Percentiles rank a stretch among this genome's conserved stretches.
These are phyloP conservation scores for Rhinopomastus cyanomelas DNA, from an alignment of 2,113 vertebrate genomes.

Conservation along the genomic window DNA sequence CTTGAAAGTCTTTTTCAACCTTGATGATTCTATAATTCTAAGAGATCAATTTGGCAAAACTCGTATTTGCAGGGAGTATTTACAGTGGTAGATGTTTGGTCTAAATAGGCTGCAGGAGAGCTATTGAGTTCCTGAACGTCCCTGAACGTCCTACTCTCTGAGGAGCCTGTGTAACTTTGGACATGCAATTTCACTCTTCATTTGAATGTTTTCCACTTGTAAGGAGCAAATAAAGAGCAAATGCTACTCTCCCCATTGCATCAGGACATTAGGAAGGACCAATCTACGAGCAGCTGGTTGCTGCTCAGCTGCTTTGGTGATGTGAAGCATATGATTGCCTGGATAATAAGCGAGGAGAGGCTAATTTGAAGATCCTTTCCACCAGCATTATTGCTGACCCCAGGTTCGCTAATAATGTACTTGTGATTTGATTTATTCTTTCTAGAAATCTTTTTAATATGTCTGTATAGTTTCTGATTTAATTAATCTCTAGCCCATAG, in stretches of 20 bases:
- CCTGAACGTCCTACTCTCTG: neutral
- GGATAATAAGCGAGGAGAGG: neutral
- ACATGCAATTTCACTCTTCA: neutral
- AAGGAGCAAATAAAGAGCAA: neutral
- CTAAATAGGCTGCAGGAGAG: neutral
- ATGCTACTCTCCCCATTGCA: accelerated
- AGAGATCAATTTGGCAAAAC: neutral
- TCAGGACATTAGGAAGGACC: neutral
- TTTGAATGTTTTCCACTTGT: neutral
- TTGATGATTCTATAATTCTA: too few species aligned
- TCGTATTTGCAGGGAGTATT: neutral
- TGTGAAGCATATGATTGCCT: neutral
- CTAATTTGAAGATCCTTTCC: neutral
- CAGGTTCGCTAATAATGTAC: neutral
- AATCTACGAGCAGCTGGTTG: neutral
- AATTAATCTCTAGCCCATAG: neutral
- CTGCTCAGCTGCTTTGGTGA: neutral
- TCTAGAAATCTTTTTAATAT: slow-evolving; percentile 1
- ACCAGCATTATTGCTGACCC: neutral
- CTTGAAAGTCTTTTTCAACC: too few species aligned
- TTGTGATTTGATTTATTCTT: slow-evolving; percentile 33
- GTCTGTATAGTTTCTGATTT: slow-evolving; percentile 4
- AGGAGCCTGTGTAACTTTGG: neutral
- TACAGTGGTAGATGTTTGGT: neutral
- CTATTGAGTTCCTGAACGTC: neutral